Conservation (phyloP, 1,140 invertebrate species). For the Musca vetustissima region DNA sequence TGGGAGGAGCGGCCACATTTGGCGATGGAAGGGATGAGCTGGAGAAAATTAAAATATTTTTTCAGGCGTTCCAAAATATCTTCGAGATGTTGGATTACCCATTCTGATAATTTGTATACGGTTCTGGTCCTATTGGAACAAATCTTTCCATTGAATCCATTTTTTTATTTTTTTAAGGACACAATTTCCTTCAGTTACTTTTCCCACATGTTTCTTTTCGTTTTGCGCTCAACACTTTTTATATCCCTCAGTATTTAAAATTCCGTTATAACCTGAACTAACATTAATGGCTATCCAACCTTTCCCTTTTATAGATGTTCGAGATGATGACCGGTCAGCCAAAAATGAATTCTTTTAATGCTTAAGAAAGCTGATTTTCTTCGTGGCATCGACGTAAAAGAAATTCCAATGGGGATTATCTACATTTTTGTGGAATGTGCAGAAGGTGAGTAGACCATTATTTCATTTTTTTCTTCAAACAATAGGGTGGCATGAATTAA, state of each 20-base stretch:
- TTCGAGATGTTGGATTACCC: neutral
- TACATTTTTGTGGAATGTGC: neutral
- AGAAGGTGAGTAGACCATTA: neutral
- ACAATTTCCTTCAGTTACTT: neutral
- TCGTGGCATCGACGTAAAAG: too few relatives aligned
- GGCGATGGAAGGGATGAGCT: neutral
- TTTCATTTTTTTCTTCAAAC: too few relatives aligned
- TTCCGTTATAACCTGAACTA: neutral
- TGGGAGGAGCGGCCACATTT: neutral
- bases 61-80: neutral
- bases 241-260: neutral
- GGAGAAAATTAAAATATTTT: neutral
- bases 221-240: too few relatives aligned
- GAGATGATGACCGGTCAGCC: neutral
- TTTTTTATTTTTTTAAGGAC: neutral
- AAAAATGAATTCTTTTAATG: too few relatives aligned
- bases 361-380: neutral
- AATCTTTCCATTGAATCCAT: neutral
- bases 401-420: constrained; percentile 11
- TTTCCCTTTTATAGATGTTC: neutral
- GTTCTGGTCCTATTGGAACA: neutral
- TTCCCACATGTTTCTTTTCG: neutral
- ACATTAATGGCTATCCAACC: neutral
- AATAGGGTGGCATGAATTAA: too few relatives aligned
- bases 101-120: constrained; percentile 3